phyloP scores from a whole-genome alignment of 2,888 invertebrate genomes.

The Clitarchus hookeri region DNA sequence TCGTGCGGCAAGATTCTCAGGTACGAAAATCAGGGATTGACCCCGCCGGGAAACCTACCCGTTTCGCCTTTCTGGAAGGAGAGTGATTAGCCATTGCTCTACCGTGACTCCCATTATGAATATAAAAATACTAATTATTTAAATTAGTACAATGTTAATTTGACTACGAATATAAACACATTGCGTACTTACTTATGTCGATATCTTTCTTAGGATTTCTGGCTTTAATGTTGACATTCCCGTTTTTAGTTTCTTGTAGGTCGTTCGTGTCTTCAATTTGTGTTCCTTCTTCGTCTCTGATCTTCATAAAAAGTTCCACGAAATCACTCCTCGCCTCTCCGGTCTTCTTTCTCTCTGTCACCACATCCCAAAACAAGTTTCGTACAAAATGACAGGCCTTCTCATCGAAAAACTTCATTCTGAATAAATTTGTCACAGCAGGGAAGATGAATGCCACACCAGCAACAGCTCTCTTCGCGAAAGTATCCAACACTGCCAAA shows the following conservation, averaged over 20 bases:
- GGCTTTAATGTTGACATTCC: background rate
- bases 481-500: background rate
- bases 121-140: too few species aligned
- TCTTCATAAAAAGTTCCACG: slow-evolving; percentile 27
- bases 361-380: slow-evolving; percentile 46
- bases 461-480: background rate
- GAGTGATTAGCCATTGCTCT: too few species aligned
- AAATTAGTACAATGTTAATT: too few species aligned
- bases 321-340: slow-evolving; percentile 44
- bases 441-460: background rate
- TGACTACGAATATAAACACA: too few species aligned
- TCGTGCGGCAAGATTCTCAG: too few species aligned
- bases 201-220: too few species aligned
- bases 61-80: too few species aligned
- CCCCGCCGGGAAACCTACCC: too few species aligned
- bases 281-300: background rate
- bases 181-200: too few species aligned
- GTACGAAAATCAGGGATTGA: too few species aligned
- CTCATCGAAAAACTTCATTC: background rate
- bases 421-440: background rate
- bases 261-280: background rate
- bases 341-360: slow-evolving; percentile 44
- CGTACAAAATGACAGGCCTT: slow-evolving; percentile 44
- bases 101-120: too few species aligned
- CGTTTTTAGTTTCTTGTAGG: background rate